These are phyloP conservation scores for Plumapathes pennacea DNA, from an alignment of 92 coral and sea anemone species.

Conservation along the genomic window DNA sequence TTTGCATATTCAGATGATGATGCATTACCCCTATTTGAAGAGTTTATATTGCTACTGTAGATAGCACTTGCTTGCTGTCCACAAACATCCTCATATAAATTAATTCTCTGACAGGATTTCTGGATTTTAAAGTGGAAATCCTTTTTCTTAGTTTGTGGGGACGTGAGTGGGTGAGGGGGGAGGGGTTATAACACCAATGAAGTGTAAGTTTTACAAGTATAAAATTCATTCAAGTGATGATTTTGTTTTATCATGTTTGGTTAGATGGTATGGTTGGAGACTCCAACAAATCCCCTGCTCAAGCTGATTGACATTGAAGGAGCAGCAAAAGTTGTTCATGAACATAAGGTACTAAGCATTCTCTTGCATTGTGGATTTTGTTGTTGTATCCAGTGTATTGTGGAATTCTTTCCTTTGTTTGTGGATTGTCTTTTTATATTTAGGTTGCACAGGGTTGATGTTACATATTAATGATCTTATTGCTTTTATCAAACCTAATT, in stretches of 20 bases:
- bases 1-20: background rate
- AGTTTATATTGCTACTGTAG: background rate
- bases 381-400: background rate
- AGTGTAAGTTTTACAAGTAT: too few relatives aligned
- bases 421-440: background rate
- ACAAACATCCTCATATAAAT: too few relatives aligned
- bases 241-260: too few relatives aligned
- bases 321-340: conserved; percentile 77
- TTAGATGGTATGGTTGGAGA: conserved; percentile 98
- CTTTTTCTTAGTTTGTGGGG: too few relatives aligned
- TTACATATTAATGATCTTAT: background rate
- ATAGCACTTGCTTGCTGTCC: background rate
- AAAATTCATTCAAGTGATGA: background rate
- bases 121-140: too few relatives aligned
- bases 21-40: background rate
- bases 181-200: too few relatives aligned
- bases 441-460: background rate
- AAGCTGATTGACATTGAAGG: conserved; percentile 87
- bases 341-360: conserved; percentile 68
- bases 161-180: too few relatives aligned
- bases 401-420: background rate
- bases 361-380: background rate
- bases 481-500: background rate
- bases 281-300: conserved; percentile 95
- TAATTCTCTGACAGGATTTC: too few relatives aligned